Percentiles rank a stretch among this genome's conserved stretches.
These are phyloP conservation scores for Neoscelio sp. DNA, from an alignment of 2,888 invertebrate genomes.

Conservation along the genomic window DNA sequence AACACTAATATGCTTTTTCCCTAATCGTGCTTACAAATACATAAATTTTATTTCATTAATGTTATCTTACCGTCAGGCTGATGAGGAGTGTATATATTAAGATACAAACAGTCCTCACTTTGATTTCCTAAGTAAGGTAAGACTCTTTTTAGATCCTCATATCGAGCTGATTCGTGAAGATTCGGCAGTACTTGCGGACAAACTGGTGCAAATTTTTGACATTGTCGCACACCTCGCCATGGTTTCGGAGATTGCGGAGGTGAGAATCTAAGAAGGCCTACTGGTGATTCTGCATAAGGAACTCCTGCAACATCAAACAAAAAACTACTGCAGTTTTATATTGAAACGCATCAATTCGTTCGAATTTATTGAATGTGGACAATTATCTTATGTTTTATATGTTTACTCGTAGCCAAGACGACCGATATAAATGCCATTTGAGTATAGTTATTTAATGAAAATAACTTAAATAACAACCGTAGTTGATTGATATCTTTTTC, in stretches of 20 bases:
- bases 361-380: too few relatives aligned
- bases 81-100: constrained; percentile 96
- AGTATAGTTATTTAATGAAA: too few relatives aligned
- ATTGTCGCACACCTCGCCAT: constrained; percentile 90
- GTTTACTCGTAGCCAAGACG: too few relatives aligned
- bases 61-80: constrained; percentile 86
- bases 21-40: too few relatives aligned
- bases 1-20: too few relatives aligned
- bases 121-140: constrained; percentile 88
- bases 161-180: constrained; percentile 87
- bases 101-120: constrained; percentile 94
- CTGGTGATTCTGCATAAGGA: constrained; percentile 92
- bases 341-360: too few relatives aligned
- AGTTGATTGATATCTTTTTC: too few relatives aligned
- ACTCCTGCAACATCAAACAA: constrained; percentile 83
- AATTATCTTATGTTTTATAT: too few relatives aligned
- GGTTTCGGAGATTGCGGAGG: constrained; percentile 93
- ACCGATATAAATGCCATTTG: too few relatives aligned
- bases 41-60: too few relatives aligned
- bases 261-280: constrained; percentile 91
- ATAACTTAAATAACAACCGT: too few relatives aligned
- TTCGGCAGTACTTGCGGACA: constrained; percentile 93
- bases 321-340: background rate
- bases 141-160: constrained; percentile 89
- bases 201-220: constrained; percentile 90